phyloP scores from a whole-genome alignment of 2,113 vertebrate genomes.

The Scomber japonicus region DNA sequence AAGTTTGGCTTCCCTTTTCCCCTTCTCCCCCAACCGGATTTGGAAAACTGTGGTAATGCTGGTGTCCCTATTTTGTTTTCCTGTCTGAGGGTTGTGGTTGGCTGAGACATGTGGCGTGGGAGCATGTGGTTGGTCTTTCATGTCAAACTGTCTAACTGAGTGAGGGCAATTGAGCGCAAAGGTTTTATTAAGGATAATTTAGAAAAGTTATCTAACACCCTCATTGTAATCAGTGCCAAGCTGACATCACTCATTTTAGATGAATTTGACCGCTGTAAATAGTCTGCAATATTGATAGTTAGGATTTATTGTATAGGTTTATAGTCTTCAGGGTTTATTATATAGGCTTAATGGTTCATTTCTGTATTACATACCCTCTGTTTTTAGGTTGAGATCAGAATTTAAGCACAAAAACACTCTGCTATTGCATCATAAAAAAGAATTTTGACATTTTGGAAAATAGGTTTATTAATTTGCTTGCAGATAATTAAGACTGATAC shows the following conservation, averaged over 20 bases:
- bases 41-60: slow-evolving; percentile 77
- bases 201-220: slow-evolving; percentile 10
- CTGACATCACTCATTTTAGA: slow-evolving; percentile 10
- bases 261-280: slow-evolving; percentile 7
- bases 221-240: background rate
- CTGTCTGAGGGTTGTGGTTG: slow-evolving; percentile 67
- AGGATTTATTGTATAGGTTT: background rate
- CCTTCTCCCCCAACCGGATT: slow-evolving; percentile 42
- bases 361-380: background rate
- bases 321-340: background rate
- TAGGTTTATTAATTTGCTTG: no score
- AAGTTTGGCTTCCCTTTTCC: slow-evolving; percentile 62
- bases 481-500: background rate
- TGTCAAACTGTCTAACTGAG: slow-evolving; percentile 56
- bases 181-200: slow-evolving; percentile 49
- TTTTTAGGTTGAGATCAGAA: background rate
- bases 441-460: no score
- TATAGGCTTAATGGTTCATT: background rate
- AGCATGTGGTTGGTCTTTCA: slow-evolving; percentile 53
- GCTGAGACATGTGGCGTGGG: slow-evolving; percentile 50
- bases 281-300: background rate
- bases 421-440: no score
- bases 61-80: slow-evolving; percentile 68
- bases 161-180: slow-evolving; percentile 42
- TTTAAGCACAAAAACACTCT: background rate